Evolutionary conservation across 2,888 invertebrate species (phyloP).

Genomic region (Macrophya annulata): DNA sequence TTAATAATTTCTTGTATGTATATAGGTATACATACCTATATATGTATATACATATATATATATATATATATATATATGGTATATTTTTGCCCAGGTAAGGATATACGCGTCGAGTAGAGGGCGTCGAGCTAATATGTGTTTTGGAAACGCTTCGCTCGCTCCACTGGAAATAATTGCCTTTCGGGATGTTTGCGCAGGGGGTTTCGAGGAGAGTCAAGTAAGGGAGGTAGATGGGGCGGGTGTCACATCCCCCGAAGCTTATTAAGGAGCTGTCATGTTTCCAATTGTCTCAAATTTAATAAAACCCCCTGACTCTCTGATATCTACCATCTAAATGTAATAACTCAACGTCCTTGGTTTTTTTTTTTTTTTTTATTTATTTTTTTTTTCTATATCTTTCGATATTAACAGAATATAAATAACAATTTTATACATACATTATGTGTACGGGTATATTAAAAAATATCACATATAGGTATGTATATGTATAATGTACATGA

Average conservation of each 20-base stretch:
- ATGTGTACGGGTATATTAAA: neutral
- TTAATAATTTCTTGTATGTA: neutral
- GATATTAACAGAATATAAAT: slow-evolving; percentile 43
- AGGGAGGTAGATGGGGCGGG: slow-evolving; percentile 53
- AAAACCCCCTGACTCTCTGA: slow-evolving; percentile 58
- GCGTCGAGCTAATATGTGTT: slow-evolving; percentile 51
- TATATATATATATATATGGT: neutral
- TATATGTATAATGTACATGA: neutral
- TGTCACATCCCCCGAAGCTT: slow-evolving; percentile 63
- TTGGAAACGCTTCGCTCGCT: slow-evolving; percentile 52
- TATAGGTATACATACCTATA: too few relatives aligned
- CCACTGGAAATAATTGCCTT: slow-evolving; percentile 57
- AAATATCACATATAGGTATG: neutral
- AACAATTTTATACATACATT: slow-evolving; percentile 9
- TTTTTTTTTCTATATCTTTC: slow-evolving; percentile 5
- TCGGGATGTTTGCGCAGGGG: slow-evolving; percentile 54
- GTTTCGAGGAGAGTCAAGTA: slow-evolving; percentile 56
- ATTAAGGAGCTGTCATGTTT: slow-evolving; percentile 65
- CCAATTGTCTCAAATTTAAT: slow-evolving; percentile 59
- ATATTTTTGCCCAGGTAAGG: slow-evolving; percentile 15
- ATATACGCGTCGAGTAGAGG: neutral
- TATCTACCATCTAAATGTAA: slow-evolving; percentile 56
- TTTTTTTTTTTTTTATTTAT: slow-evolving; percentile 51
- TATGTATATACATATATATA: too few relatives aligned
- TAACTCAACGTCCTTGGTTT: slow-evolving; percentile 59